phyloP scores from a whole-genome alignment of 2,888 invertebrate species.

The Piscicola geometra region DNA sequence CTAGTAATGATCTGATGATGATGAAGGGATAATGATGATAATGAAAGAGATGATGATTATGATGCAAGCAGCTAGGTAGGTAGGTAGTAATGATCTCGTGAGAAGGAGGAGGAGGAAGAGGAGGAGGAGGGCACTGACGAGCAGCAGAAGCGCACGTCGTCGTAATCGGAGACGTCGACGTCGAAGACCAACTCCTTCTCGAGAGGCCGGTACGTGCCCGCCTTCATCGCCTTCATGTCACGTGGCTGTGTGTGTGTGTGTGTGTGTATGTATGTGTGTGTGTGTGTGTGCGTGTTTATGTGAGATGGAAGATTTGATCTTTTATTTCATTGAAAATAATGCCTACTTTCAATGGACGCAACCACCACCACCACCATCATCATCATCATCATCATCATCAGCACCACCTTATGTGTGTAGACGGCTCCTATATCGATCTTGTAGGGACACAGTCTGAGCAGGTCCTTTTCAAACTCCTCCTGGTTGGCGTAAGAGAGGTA shows the following conservation, averaged over 20 bases:
- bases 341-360: too few relatives aligned
- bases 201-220: constrained; percentile 61
- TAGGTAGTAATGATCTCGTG: background rate
- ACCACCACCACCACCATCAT: too few relatives aligned
- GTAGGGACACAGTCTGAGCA: constrained; percentile 74
- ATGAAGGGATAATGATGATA: constrained; percentile 15
- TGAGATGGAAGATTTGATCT: too few relatives aligned
- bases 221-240: constrained; percentile 52
- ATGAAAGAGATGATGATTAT: constrained; percentile 6
- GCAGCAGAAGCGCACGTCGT: constrained; percentile 86
- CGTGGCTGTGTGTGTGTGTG: background rate
- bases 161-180: constrained; percentile 99
- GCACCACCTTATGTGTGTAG: constrained; percentile 59
- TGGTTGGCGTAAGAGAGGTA: constrained; percentile 77
- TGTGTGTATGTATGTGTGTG: constrained; percentile 19
- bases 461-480: constrained; percentile 73
- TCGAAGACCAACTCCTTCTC: constrained; percentile 94
- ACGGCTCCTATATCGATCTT: constrained; percentile 97
- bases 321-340: too few relatives aligned
- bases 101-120: background rate
- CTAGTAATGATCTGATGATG: background rate
- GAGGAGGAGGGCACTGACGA: constrained; percentile 47
- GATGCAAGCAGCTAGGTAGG: background rate
- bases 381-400: too few relatives aligned
- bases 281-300: constrained; percentile 22